phyloP scores from a whole-genome alignment of 2,797 vertebrate genomes.

The Fistularia commersonii region DNA sequence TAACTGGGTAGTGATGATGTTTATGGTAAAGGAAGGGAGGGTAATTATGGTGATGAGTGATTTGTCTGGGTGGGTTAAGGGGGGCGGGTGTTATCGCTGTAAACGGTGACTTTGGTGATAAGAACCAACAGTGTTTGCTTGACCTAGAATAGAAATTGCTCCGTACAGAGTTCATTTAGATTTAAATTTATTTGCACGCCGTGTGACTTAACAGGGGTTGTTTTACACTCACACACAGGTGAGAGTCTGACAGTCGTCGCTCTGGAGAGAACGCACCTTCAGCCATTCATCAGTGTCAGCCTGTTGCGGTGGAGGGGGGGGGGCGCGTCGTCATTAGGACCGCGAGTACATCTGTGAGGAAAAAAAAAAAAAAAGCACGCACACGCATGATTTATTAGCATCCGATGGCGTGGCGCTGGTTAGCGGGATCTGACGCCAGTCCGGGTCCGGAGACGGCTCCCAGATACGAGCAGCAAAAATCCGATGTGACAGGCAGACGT shows the following conservation, averaged over 20 bases:
- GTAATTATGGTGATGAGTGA: no score
- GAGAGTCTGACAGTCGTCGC: slow-evolving; percentile 60
- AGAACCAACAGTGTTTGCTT: neutral
- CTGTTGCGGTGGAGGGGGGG: slow-evolving; percentile 65
- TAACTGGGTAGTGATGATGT: no score
- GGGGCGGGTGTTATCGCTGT: no score
- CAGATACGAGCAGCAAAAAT: slow-evolving; percentile 58
- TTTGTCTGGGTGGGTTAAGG: no score
- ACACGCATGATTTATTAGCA: slow-evolving; percentile 76
- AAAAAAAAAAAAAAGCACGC: slow-evolving; percentile 15
- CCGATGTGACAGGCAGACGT: slow-evolving; percentile 56
- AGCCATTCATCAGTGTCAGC: slow-evolving; percentile 76
- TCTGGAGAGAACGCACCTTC: slow-evolving; percentile 66
- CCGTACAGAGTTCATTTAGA: neutral
- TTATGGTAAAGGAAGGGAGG: no score
- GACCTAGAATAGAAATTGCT: neutral
- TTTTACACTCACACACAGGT: slow-evolving; percentile 11
- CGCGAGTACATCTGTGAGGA: slow-evolving; percentile 73
- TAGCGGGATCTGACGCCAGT: slow-evolving; percentile 63
- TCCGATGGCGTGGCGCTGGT: slow-evolving; percentile 62
- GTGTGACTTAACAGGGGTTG: slow-evolving; percentile 1
- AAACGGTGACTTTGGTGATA: neutral
- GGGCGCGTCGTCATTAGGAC: slow-evolving; percentile 72
- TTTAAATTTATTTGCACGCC: neutral
- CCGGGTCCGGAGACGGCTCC: slow-evolving; percentile 51